Evolutionary conservation across 2,888 invertebrate genomes (phyloP), one percentile per base, ranked within the genome.

Genomic region (Hemicrepidius hirtus): DNA sequence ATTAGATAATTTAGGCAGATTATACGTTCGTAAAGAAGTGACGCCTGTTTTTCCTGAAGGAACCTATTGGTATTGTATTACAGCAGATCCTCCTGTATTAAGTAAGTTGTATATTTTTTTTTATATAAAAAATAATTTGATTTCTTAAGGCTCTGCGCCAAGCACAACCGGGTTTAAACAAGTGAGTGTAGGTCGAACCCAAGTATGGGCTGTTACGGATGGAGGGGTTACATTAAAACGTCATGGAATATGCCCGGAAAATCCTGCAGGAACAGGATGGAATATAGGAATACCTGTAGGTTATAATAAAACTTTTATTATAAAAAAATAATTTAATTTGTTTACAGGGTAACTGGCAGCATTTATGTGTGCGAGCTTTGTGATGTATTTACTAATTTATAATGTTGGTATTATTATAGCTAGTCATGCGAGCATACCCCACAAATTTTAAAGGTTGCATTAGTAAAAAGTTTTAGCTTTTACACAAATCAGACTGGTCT

Each of bases 211-310:
- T 0, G 88, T 93, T 53, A 91, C 93, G 9, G 87, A 91, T 57
- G 92, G 92, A 75, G 94, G 94, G 12, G 88, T 90, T 20, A 87
- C 95, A 57, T 91, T 92, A 75, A 90, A 93, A 71, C 89, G 97
- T 66, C 90, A 92, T 75, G 96, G 96, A 16, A 91, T 96, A 40
- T 92, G 93, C 10, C 85, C 87, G 50, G 90, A 90, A 40, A 92
- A 92, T 87, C 92, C 93, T 1, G 90, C 91, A 67, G 97, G 97
- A 59, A 90, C 91, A 32, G 92, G 92, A 28, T 97, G 97, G 97
- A 92, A 92, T 81, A 87, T 90, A 49, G 92, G 94, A 35, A 91
- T 94, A 72, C 86, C 88, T 74, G 90, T 90, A 76, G 32, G 73
- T 59, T 35, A n/a, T n/a, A n/a, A n/a, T 37, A 28, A 13, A 62